phyloP scores from a whole-genome alignment of 2,113 vertebrate genomes.

The Pterocles orientalis region DNA sequence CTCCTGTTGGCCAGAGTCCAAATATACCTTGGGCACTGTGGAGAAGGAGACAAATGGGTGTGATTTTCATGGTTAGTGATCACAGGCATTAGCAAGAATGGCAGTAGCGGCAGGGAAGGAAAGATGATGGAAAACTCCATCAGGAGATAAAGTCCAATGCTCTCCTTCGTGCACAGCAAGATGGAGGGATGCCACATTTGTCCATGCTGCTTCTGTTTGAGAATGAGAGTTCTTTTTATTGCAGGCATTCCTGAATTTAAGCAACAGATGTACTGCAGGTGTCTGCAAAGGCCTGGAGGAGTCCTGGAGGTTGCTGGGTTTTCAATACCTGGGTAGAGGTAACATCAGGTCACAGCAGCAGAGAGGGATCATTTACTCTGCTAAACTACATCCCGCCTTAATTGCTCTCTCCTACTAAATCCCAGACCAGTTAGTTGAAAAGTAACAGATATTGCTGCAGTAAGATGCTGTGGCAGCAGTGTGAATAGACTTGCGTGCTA shows the following conservation, averaged over 20 bases:
- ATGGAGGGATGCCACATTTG: not conserved
- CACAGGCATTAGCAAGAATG: not conserved
- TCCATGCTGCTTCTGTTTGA: not conserved
- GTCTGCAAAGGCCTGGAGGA: not conserved
- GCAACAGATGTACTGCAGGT: conserved; percentile 18
- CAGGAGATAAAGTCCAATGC: not conserved
- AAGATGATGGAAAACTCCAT: not conserved
- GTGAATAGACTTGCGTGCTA: not conserved
- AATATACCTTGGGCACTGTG: not conserved
- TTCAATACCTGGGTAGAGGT: conserved; percentile 3
- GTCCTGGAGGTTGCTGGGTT: not conserved
- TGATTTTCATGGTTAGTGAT: conserved; percentile 24
- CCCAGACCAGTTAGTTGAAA: conserved; percentile 29
- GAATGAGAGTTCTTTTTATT: not conserved
- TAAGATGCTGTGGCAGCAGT: not conserved
- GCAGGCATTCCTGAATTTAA: not conserved
- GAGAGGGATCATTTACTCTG: not conserved
- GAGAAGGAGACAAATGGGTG: conserved; percentile 39
- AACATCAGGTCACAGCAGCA: not conserved
- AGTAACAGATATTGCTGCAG: not conserved
- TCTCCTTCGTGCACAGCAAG: not conserved
- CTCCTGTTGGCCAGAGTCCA: not conserved
- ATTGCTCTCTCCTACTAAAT: conserved; percentile 29
- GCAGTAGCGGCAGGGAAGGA: not conserved
- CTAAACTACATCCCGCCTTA: conserved; percentile 10